phyloP scores from a whole-genome alignment of 2,888 invertebrate genomes.

The Taphrorychus bicolor region DNA sequence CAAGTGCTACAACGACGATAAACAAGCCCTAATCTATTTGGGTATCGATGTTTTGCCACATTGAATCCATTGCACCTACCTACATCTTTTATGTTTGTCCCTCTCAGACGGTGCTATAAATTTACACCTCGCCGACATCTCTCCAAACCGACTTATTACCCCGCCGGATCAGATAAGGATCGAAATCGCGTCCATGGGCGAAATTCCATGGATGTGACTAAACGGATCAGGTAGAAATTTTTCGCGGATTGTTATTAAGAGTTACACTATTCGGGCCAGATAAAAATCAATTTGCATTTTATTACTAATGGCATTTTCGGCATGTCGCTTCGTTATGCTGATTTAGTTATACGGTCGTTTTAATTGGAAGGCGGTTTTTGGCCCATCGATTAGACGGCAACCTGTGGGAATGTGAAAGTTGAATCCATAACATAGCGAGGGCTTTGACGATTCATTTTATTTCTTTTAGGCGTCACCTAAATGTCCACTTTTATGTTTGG shows the following conservation, averaged over 20 bases:
- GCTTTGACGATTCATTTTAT: no score
- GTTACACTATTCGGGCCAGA: not conserved
- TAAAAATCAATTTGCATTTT: constrained; percentile 1
- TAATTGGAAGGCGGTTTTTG: not conserved
- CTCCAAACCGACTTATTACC: constrained; percentile 30
- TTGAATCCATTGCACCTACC: not conserved
- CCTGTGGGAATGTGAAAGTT: not conserved
- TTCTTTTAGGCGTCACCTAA: no score
- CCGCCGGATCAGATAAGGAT: constrained; percentile 25
- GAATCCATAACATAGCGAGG: no score
- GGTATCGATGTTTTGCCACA: constrained; percentile 13
- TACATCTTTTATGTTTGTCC: constrained; percentile 1
- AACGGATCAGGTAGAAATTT: constrained; percentile 31
- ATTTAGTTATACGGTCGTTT: not conserved
- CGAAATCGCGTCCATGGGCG: constrained; percentile 12
- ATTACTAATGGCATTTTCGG: not conserved
- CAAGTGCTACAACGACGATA: constrained; percentile 4
- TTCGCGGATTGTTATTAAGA: not conserved
- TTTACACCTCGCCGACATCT: constrained; percentile 26
- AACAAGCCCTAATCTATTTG: constrained; percentile 5
- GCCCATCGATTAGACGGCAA: not conserved
- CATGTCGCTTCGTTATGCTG: not conserved
- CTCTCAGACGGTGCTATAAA: constrained; percentile 24
- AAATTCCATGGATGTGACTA: constrained; percentile 23
- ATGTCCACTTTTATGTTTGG: no score